These are phyloP conservation scores for Pelvicachromis taeniatus DNA, from an alignment of 2,113 vertebrate species.

Conservation along the genomic window DNA sequence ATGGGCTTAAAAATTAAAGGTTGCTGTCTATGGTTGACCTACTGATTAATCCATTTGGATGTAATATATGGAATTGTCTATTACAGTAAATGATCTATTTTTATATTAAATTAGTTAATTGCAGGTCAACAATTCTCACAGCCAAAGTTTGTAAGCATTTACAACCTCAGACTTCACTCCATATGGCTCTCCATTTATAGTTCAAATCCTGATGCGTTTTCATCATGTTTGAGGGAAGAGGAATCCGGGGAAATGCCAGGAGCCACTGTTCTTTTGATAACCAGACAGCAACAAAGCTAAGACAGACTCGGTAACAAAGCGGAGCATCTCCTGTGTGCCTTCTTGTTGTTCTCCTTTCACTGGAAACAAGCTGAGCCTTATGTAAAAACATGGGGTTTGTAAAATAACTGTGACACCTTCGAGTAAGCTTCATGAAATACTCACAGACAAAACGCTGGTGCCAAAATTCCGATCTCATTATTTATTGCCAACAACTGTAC, in stretches of 20 bases:
- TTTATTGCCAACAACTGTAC: conserved; percentile 3
- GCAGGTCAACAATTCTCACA: neutral
- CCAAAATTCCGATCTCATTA: neutral
- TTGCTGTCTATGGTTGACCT: neutral
- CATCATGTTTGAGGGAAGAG: conserved; percentile 4
- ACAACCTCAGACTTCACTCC: neutral
- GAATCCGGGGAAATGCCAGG: conserved; percentile 35
- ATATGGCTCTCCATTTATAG: conserved; percentile 1
- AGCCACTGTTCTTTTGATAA: conserved; percentile 48
- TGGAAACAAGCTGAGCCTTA: conserved; percentile 31
- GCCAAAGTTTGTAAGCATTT: neutral
- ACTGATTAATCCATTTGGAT: neutral
- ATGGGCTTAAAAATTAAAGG: conserved; percentile 3
- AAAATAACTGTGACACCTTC: conserved; percentile 37
- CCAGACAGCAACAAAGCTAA: conserved; percentile 44
- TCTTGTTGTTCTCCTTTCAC: conserved; percentile 32
- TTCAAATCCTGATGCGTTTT: conserved; percentile 20
- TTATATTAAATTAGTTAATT: neutral
- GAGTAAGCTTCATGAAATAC: conserved; percentile 3
- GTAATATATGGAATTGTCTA: neutral
- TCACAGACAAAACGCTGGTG: neutral
- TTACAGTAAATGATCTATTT: neutral
- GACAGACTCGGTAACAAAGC: conserved; percentile 31
- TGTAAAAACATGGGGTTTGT: conserved; percentile 37
- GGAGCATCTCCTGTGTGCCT: conserved; percentile 42